Evolutionary conservation across 2,888 invertebrate species (phyloP), one percentile per base, ranked within the genome.

Genomic region (Drosophila emarginata): DNA sequence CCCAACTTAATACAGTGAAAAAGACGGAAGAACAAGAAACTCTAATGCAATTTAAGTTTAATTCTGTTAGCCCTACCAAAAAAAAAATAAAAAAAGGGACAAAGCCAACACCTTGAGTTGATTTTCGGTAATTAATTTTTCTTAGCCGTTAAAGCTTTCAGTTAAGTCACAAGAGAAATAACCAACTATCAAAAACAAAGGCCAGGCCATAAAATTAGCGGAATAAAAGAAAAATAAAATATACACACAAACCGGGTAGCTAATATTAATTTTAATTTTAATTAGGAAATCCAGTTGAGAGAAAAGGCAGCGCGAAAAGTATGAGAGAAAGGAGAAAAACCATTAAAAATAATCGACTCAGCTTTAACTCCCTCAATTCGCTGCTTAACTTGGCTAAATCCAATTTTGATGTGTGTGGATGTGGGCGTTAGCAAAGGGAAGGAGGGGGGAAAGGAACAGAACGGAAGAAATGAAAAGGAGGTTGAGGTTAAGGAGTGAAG

Each of bases 221-320:
- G 72, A 82, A 80, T 79, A 76, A 82, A 70, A 63, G 28, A 39
- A 61, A 61, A 61, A 36, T 53, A 40, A 50, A 56, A 58, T 11
- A 45, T 9, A 32, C 32, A 32, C 32, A 32, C 28, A 45, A 45
- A 45, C 45, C 45, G 12, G 45, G 26, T 54, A 64, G 60, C 62
- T 39, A 72, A 83, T 69, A 86, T 78, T 78, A 76, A 80, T 83
- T 79, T 79, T 72, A 74, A 80, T 86, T 84, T 84, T 81, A 84
- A 85, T 87, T 87, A 76, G 66, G 67, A 64, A 64, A 67, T 54
- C 61, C 64, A 51, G 65, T 57, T 56, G 57, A 45, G n/a, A 57
- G 39, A 61, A 59, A 61, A 54, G 18, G 50, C 52, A 52, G 39
- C 26, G 21, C n/a, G 21, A 50, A 28, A 45, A 37, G 15, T 11